Base-by-base conservation (phyloP, 1,140 invertebrate species). In the Dreissena polymorpha region DNA sequence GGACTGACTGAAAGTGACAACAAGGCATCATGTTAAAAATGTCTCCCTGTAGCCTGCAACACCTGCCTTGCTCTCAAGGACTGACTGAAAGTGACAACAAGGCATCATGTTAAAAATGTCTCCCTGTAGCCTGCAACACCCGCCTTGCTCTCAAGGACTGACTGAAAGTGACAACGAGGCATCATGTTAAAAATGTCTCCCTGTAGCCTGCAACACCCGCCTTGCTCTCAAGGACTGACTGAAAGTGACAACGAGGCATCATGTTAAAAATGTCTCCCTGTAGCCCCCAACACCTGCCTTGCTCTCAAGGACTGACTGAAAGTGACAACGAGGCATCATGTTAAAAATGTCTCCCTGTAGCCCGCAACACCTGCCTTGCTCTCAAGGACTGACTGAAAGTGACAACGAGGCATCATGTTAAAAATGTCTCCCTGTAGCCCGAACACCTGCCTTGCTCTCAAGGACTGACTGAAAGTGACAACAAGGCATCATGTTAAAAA, bases 251-350 rank as follows among this genome's bases (percentile, higher is more conserved):
- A 74, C 49, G n/a, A 69, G 2, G 67, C 21, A 39, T 39, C 39
- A 39, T 2, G 2, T 39, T 39, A 39, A n/a, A n/a, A n/a, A n/a
- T n/a, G 94, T 93, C 72, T 93, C 92, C 39, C 92, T 89, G 81
- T 94, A 94, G 0, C 94, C 94, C 49, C 92, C 85, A 12, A 95
- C 94, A 12, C 95, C 95, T 84, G 93, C 88, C 81, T 93, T 91
- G 39, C 87, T 88, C 84, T 94, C 93, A 10, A 93, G 53, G 14
- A 86, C 85, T 29, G 87, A 86, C 90, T 92, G 73, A 27, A 89
- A 88, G 49, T n/a, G 71, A 50, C 75, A 0, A 74, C 49, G n/a
- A 69, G 2, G 67, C 21, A 39, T 39, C 39, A 39, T 2, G 2
- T 39, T 39, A 39, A n/a, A n/a, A n/a, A n/a, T n/a, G 94, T 93